phyloP scores from a whole-genome alignment of 2,888 invertebrate species.

The Phyllotreta striolata region DNA sequence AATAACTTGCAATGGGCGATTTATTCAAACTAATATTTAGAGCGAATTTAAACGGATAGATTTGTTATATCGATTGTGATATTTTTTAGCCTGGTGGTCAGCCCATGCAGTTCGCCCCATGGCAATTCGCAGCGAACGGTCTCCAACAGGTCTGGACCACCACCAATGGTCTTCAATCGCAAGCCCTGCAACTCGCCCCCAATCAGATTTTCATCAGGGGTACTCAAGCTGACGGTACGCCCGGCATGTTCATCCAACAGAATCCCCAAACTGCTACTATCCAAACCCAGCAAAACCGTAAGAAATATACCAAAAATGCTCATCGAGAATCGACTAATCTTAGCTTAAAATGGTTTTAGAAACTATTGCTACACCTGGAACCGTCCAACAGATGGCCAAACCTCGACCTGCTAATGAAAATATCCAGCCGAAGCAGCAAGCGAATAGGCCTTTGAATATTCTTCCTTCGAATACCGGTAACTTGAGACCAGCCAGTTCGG shows the following conservation, averaged over 20 bases:
- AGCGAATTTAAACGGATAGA: background rate
- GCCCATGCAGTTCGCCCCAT: conserved; percentile 80
- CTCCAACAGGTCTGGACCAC: conserved; percentile 80
- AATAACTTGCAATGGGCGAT: background rate
- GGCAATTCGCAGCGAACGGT: conserved; percentile 70
- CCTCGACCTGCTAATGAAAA: conserved; percentile 65
- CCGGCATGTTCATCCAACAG: conserved; percentile 83
- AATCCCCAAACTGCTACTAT: conserved; percentile 74
- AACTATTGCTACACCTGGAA: conserved; percentile 60
- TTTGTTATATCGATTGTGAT: too few relatives aligned
- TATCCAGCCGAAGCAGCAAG: conserved; percentile 63
- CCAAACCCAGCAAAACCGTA: conserved; percentile 74
- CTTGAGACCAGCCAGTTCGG: conserved; percentile 81
- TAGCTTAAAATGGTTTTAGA: too few relatives aligned
- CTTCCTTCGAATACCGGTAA: conserved; percentile 65
- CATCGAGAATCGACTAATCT: too few relatives aligned
- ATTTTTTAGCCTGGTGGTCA: conserved; percentile 71
- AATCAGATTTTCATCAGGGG: conserved; percentile 87
- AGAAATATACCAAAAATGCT: too few relatives aligned
- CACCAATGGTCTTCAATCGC: conserved; percentile 72
- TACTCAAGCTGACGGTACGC: conserved; percentile 75
- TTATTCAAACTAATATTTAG: background rate
- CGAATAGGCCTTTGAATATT: conserved; percentile 60
- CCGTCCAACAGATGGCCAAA: conserved; percentile 63
- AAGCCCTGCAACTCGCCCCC: conserved; percentile 73